Evolutionary conservation across 2,888 invertebrate species (phyloP).

Genomic region (Stenurella melanura): DNA sequence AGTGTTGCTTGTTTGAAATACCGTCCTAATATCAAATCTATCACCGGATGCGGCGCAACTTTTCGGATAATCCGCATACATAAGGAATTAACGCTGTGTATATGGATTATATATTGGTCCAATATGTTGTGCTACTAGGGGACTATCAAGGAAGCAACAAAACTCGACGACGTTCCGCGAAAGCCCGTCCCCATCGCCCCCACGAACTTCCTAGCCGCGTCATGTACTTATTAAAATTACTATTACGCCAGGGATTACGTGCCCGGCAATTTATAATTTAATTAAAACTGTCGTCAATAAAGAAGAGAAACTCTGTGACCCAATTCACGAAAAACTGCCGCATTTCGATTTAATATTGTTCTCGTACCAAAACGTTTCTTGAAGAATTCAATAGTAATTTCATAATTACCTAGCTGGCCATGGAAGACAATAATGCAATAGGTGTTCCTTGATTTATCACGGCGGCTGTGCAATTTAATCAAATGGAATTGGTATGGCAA

Average conservation of each 20-base stretch:
- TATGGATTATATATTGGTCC: too few species aligned
- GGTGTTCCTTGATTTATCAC: background rate
- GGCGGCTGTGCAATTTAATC: too few species aligned
- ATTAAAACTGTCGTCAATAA: conserved; percentile 6
- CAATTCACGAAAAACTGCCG: background rate
- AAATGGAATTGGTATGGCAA: too few species aligned
- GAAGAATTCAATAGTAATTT: background rate
- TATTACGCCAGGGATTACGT: conserved; percentile 2
- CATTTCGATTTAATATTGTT: background rate
- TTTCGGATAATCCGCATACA: too few species aligned
- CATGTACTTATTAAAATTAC: background rate
- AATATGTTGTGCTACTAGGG: too few species aligned
- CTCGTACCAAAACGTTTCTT: background rate
- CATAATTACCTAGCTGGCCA: background rate
- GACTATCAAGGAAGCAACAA: too few species aligned
- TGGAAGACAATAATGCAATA: background rate
- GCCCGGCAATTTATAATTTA: background rate
- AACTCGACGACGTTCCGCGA: background rate
- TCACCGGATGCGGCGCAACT: too few species aligned
- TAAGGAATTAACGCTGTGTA: too few species aligned
- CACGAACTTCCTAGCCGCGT: background rate
- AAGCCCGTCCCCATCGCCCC: background rate
- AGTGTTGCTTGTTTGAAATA: too few species aligned
- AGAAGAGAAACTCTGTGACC: conserved; percentile 7
- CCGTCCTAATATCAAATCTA: too few species aligned